These are phyloP conservation scores for Dryadula phaetusa DNA, from an alignment of 2,888 invertebrate genomes.

Conservation along the genomic window DNA sequence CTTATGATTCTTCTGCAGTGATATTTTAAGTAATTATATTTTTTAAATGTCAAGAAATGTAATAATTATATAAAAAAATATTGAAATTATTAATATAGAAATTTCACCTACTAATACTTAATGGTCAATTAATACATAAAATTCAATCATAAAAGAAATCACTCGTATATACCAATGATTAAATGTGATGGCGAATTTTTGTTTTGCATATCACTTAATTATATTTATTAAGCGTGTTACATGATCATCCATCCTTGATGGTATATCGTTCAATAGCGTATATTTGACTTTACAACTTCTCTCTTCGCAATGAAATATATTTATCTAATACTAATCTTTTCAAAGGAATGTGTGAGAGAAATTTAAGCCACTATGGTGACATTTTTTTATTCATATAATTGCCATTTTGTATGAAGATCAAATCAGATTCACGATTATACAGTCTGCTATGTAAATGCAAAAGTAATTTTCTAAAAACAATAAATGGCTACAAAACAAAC, in stretches of 20 bases:
- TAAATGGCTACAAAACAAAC: conserved; percentile 61
- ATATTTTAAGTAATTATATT: conserved; percentile 22
- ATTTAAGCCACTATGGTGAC: conserved; percentile 49
- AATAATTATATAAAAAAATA: background rate
- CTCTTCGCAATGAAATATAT: conserved; percentile 14
- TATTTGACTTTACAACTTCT: background rate
- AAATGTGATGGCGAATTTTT: conserved; percentile 5
- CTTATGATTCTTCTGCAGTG: background rate
- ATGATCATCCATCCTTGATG: background rate
- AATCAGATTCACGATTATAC: conserved; percentile 40
- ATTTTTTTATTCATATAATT: conserved; percentile 37
- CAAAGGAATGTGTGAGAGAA: conserved; percentile 61
- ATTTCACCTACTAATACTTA: conserved; percentile 22
- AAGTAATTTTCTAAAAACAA: conserved; percentile 57
- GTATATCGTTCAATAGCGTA: too few species aligned
- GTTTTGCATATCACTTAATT: background rate
- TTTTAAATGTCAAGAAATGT: conserved; percentile 26
- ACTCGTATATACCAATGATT: background rate
- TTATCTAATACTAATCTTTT: conserved; percentile 44
- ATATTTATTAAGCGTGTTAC: background rate
- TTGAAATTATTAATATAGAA: background rate
- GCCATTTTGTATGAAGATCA: conserved; percentile 31
- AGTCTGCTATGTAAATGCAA: conserved; percentile 71
- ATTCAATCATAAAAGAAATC: background rate
- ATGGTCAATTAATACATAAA: conserved; percentile 15